Evolutionary conservation across 2,888 invertebrate species (phyloP), one percentile per base, ranked within the genome.

Genomic region (Carcina quercana): DNA sequence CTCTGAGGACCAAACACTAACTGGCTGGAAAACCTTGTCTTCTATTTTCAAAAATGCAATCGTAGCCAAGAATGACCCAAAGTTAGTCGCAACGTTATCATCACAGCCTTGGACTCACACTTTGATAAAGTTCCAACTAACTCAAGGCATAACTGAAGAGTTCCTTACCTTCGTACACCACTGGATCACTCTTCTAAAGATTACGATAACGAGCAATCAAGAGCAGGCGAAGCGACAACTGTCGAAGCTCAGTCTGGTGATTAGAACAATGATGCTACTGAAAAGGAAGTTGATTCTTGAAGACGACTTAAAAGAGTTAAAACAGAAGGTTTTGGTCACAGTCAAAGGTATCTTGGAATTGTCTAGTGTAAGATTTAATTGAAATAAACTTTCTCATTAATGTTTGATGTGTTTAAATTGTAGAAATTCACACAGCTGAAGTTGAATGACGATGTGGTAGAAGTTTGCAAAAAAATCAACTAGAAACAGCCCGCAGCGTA

Each of bases 41-140:
- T 54, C 79, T 0, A 64, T 83, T 20, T 80, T 75, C 47, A 76
- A 72, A 53, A 64, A 82, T 44, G 76, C 78, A 1, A 66, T 79
- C 7, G 48, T 64, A 0, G 50, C 59, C 2, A 73, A 68, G 43
- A 70, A 69, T 33, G 80, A 82, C 31, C 47, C 67, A 1, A 68
- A 63, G 30, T 34, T 83, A 3, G 65, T 73, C 1, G 65, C 69
- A 1, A 62, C 53, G 2, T 50, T 82, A 1, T 76, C 78, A 1
- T 70, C 72, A 0, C 82, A 83, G 42, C 74, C 79, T 0, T 82
- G 82, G 82, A 80, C 76, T 0, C 69, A 74, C 43, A 65, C 61
- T 0, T 47, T 83, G 2, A 60, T 82, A 48, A 63, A 72, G 32
- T 83, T 78, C 41, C 79, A 80, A 61, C 40, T 79, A n/a, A 61